phyloP scores from a whole-genome alignment of 2,888 invertebrate species.

The Candidula unifasciata region DNA sequence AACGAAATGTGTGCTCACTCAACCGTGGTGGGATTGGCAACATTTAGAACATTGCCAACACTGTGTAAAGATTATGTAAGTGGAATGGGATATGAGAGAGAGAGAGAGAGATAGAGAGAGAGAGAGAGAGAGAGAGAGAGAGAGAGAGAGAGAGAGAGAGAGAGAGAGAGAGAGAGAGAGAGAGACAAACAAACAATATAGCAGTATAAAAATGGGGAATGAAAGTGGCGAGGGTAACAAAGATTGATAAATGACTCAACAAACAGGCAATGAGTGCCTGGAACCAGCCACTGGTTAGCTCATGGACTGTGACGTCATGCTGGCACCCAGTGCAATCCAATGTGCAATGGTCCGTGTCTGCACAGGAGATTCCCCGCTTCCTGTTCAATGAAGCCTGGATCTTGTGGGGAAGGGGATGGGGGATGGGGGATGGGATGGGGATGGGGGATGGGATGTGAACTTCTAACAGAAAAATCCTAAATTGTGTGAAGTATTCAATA shows the following conservation, averaged over 20 bases:
- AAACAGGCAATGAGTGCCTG: too few relatives aligned
- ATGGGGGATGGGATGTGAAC: neutral
- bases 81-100: neutral
- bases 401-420: neutral
- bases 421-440: too few relatives aligned
- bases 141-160: neutral
- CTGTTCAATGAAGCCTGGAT: neutral
- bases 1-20: neutral
- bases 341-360: neutral
- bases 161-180: slow-evolving; percentile 4
- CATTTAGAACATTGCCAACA: neutral
- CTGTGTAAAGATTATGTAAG: neutral
- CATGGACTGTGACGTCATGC: too few relatives aligned
- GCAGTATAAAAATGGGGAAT: too few relatives aligned
- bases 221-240: too few relatives aligned
- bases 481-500: neutral
- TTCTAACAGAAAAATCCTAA: neutral
- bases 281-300: too few relatives aligned
- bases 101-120: neutral
- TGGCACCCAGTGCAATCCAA: neutral
- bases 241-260: too few relatives aligned
- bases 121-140: neutral
- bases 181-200: neutral
- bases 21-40: neutral
- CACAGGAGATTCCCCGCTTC: neutral